phyloP scores from a whole-genome alignment of 2,888 invertebrate genomes.

The Blastobasis lacticolella region DNA sequence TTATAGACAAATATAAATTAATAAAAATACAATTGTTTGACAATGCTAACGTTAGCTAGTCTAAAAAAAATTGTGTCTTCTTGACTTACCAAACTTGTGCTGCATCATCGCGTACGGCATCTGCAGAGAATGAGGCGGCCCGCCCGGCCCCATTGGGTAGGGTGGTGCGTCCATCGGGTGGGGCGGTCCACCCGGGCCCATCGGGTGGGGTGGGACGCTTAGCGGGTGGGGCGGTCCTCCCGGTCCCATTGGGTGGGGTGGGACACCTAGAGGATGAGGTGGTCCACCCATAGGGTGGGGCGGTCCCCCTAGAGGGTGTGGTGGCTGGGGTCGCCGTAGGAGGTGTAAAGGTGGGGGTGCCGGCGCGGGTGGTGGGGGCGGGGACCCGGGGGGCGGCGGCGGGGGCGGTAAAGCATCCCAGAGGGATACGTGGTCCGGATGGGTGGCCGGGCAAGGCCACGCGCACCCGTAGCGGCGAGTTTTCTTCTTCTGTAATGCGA shows the following conservation, averaged over 20 bases:
- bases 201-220: background rate
- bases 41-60: too few relatives aligned
- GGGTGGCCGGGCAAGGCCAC: slow-evolving; percentile 61
- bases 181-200: too few relatives aligned
- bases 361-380: slow-evolving; percentile 30
- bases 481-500: slow-evolving; percentile 28
- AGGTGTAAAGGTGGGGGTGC: slow-evolving; percentile 13
- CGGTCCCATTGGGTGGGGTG: background rate
- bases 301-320: background rate
- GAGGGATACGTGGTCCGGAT: slow-evolving; percentile 63
- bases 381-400: slow-evolving; percentile 59
- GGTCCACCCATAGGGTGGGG: slow-evolving; percentile 12
- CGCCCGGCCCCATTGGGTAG: too few relatives aligned
- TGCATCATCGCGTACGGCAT: too few relatives aligned
- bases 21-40: too few relatives aligned
- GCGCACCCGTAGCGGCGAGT: slow-evolving; percentile 49
- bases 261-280: slow-evolving; percentile 6
- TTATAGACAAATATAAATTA: too few relatives aligned
- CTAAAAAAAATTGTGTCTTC: too few relatives aligned
- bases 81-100: too few relatives aligned
- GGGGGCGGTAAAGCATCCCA: slow-evolving; percentile 70
- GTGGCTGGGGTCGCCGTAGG: slow-evolving; percentile 14
- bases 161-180: too few relatives aligned
- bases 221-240: background rate
- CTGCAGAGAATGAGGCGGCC: too few relatives aligned